Conservation (phyloP, 2,888 invertebrate genomes). For the Cacoxenus indagator region DNA sequence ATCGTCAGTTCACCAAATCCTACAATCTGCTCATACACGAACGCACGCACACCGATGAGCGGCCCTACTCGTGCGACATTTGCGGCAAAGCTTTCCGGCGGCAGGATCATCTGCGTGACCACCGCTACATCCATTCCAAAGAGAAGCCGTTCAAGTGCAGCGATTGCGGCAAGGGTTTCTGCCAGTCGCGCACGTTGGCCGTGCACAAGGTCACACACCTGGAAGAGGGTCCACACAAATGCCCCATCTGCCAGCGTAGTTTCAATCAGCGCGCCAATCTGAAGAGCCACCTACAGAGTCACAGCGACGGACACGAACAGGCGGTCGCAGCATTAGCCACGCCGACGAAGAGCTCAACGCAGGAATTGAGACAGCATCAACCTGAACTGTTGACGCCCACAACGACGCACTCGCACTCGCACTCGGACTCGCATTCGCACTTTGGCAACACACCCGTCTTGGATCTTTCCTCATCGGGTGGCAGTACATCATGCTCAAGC, state of each 20-base stretch:
- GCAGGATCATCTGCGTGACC: slow-evolving; percentile 93
- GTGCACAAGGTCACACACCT: slow-evolving; percentile 95
- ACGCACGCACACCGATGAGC: slow-evolving; percentile 95
- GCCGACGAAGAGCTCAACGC: slow-evolving; percentile 36
- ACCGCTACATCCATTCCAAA: slow-evolving; percentile 97
- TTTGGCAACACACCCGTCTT: slow-evolving; percentile 67
- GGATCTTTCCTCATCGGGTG: slow-evolving; percentile 73
- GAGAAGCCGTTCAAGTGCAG: slow-evolving; percentile 98
- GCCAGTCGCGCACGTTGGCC: slow-evolving; percentile 95
- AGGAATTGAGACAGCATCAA: slow-evolving; percentile 49
- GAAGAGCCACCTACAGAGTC: slow-evolving; percentile 90
- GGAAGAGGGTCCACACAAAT: slow-evolving; percentile 95
- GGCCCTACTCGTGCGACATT: slow-evolving; percentile 96
- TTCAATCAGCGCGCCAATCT: slow-evolving; percentile 95
- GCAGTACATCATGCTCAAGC: neutral
- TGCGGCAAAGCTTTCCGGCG: slow-evolving; percentile 96
- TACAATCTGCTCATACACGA: slow-evolving; percentile 98
- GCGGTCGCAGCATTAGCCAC: slow-evolving; percentile 25
- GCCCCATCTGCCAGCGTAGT: slow-evolving; percentile 87
- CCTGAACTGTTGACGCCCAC: slow-evolving; percentile 44
- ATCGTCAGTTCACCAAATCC: slow-evolving; percentile 96
- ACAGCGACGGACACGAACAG: slow-evolving; percentile 72
- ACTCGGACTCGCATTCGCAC: too few relatives aligned
- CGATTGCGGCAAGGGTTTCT: slow-evolving; percentile 98
- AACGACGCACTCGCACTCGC: slow-evolving; percentile 14